These are phyloP conservation scores for Seriola quinqueradiata DNA, from an alignment of 2,113 vertebrate genomes.

Conservation along the genomic window DNA sequence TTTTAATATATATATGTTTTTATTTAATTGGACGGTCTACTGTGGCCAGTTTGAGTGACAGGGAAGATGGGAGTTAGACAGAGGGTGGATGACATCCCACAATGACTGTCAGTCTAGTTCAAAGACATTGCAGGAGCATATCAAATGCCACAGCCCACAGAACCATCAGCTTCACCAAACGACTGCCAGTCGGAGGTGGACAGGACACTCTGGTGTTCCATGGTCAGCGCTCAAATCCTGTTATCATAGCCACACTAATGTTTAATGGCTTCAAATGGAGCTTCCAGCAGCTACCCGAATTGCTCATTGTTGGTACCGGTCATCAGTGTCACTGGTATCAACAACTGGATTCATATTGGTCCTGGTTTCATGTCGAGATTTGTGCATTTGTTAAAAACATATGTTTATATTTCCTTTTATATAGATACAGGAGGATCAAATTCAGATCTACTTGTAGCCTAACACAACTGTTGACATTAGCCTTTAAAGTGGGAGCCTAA, in stretches of 20 bases:
- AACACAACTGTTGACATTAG: conserved; percentile 1
- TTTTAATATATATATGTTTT: background rate
- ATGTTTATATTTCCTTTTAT: background rate
- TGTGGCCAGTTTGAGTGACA: conserved; percentile 31
- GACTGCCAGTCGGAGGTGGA: conserved; percentile 32
- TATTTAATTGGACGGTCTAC: conserved; percentile 50
- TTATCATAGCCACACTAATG: conserved; percentile 25
- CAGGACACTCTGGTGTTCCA: conserved; percentile 8
- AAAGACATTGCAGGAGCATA: conserved; percentile 51
- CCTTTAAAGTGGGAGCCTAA: conserved; percentile 17
- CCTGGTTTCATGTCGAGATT: background rate
- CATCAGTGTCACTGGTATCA: background rate
- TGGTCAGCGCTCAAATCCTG: conserved; percentile 37
- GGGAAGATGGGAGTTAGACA: conserved; percentile 30
- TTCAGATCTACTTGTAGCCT: background rate
- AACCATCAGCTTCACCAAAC: conserved; percentile 43
- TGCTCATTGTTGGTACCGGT: background rate
- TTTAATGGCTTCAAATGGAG: conserved; percentile 9
- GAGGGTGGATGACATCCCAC: conserved; percentile 18
- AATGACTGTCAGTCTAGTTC: conserved; percentile 45
- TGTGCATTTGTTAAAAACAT: background rate
- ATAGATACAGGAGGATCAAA: background rate
- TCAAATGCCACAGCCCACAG: conserved; percentile 33
- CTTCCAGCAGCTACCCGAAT: conserved; percentile 15
- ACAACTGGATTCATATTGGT: background rate